Percentiles rank a stretch among this genome's conserved stretches.
phyloP scores from a whole-genome alignment of 2,888 invertebrate species.

The Ramazzottius varieornatus region DNA sequence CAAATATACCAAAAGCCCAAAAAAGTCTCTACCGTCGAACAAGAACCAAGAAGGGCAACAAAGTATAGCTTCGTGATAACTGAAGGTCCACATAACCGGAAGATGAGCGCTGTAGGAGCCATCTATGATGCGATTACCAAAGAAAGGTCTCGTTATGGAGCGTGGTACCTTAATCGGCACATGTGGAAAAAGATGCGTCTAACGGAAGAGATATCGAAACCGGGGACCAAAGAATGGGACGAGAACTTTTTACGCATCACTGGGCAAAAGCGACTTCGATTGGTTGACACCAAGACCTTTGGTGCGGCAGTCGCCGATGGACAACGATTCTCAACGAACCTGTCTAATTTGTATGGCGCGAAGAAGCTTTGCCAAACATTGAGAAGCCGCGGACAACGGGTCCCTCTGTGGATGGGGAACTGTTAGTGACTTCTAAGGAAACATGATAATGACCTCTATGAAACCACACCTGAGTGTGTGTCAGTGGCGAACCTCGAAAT shows the following conservation, averaged over 20 bases:
- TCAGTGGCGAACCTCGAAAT: too few species aligned
- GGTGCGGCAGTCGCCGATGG: not conserved
- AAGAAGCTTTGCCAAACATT: not conserved
- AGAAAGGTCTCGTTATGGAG: not conserved
- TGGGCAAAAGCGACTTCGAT: not conserved
- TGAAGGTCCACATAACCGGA: not conserved
- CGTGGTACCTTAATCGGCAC: not conserved
- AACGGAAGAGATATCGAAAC: not conserved
- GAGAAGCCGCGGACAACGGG: not conserved
- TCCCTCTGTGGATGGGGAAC: not conserved
- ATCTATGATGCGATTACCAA: not conserved
- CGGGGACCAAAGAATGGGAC: not conserved
- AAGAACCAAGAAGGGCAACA: not conserved
- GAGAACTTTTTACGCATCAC: not conserved
- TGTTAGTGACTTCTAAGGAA: not conserved
- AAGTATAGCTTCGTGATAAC: not conserved
- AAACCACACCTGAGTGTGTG: too few species aligned
- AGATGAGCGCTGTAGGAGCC: not conserved
- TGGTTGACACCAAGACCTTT: not conserved
- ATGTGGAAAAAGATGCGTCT: not conserved
- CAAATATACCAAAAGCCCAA: not conserved
- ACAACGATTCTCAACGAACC: not conserved
- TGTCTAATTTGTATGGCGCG: not conserved
- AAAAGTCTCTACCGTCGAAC: not conserved
- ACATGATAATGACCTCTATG: too few species aligned